These are phyloP conservation scores for Genyomyrus donnyi DNA, from an alignment of 2,113 vertebrate genomes.

Conservation along the genomic window DNA sequence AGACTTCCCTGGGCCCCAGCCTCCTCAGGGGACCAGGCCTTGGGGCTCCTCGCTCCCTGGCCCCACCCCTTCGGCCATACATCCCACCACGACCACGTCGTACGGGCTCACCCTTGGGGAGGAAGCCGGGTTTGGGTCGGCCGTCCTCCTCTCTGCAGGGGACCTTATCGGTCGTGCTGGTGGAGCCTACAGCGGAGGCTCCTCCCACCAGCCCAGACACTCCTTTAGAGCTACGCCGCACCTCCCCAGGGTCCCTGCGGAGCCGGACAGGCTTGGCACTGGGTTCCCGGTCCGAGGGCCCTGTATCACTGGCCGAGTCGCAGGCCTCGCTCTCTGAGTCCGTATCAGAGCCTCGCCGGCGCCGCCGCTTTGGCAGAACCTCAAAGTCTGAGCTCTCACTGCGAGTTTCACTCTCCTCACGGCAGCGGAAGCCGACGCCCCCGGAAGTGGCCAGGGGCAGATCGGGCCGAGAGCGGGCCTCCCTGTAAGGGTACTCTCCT, in stretches of 20 bases:
- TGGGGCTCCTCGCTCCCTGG: conserved; percentile 75
- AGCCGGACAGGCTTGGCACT: conserved; percentile 75
- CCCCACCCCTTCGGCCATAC: conserved; percentile 71
- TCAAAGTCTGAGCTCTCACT: conserved; percentile 98
- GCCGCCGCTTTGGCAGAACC: conserved; percentile 83
- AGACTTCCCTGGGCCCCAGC: conserved; percentile 67
- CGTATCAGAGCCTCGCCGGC: conserved; percentile 85
- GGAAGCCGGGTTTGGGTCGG: conserved; percentile 83
- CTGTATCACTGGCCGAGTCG: conserved; percentile 89
- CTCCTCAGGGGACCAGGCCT: conserved; percentile 75
- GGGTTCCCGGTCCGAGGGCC: conserved; percentile 84
- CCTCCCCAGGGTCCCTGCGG: conserved; percentile 53
- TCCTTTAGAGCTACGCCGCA: conserved; percentile 46
- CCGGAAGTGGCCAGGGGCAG: conserved; percentile 51
- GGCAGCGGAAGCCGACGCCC: conserved; percentile 61
- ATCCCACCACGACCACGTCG: conserved; percentile 83
- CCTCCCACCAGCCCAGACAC: conserved; percentile 16
- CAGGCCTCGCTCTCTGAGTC: conserved; percentile 93
- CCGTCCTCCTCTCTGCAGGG: conserved; percentile 66
- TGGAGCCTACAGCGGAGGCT: conserved; percentile 41
- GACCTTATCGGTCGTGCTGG: conserved; percentile 46
- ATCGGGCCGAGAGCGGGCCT: conserved; percentile 75
- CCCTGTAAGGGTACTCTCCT: conserved; percentile 81
- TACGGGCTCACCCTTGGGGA: conserved; percentile 89
- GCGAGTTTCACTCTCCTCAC: conserved; percentile 93